These are phyloP conservation scores for Hycleus cichorii DNA, from an alignment of 1,140 invertebrate genomes.

Conservation along the genomic window DNA sequence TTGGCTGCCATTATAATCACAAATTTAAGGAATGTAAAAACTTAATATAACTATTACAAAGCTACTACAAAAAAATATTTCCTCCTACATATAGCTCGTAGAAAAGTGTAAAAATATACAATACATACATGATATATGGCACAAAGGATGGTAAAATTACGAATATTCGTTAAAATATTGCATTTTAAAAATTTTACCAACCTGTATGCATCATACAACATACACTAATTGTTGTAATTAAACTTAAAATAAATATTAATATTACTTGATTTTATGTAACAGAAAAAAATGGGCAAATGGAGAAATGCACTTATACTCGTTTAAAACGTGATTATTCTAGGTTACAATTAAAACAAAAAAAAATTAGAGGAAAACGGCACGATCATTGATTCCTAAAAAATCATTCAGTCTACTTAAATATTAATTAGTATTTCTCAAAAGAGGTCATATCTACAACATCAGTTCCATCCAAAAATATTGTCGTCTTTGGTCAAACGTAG, in stretches of 20 bases:
- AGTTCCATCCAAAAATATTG: slow-evolving; percentile 9
- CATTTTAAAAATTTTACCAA: neutral
- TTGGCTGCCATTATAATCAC: neutral
- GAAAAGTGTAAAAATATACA: neutral
- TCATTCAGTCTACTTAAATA: neutral
- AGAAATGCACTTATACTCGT: too few species aligned
- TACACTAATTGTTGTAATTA: too few species aligned
- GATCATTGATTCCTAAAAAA: neutral
- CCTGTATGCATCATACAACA: too few species aligned
- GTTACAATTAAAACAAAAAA: too few species aligned
- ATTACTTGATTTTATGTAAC: too few species aligned
- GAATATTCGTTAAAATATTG: neutral
- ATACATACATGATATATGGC: neutral
- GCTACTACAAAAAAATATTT: neutral
- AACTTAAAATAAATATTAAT: too few species aligned
- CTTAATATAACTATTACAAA: neutral
- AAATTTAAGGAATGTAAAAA: neutral
- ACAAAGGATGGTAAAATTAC: neutral
- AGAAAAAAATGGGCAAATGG: too few species aligned
- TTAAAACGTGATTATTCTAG: too few species aligned
- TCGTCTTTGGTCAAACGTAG: slow-evolving; percentile 8
- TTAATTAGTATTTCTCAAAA: neutral
- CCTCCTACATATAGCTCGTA: neutral
- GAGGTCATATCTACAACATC: neutral
- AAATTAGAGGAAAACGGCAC: too few species aligned